phyloP scores from a whole-genome alignment of 2,888 invertebrate species.

The Maniola hyperantus region DNA sequence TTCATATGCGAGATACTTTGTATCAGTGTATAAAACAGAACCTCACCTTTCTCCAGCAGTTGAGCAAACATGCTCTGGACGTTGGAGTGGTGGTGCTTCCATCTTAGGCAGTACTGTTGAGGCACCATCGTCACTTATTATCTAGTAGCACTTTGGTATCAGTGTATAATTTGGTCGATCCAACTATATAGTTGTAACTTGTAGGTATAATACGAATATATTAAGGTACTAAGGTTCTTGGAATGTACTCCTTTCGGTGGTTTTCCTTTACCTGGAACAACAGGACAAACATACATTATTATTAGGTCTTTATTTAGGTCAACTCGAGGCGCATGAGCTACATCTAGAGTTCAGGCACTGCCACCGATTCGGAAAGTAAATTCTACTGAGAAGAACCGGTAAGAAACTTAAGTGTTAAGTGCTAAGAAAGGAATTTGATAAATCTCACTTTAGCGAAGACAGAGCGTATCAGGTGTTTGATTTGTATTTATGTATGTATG shows the following conservation, averaged over 20 bases:
- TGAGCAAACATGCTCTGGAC: slow-evolving; percentile 95
- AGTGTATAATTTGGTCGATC: slow-evolving; percentile 20
- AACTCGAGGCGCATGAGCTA: too few relatives aligned
- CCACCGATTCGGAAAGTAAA: too few relatives aligned
- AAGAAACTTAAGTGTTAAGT: too few relatives aligned
- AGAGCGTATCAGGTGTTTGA: too few relatives aligned
- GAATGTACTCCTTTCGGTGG: slow-evolving; percentile 44
- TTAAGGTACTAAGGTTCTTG: slow-evolving; percentile 26
- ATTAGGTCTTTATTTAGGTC: too few relatives aligned
- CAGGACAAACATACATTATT: slow-evolving; percentile 14
- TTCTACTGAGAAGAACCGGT: too few relatives aligned
- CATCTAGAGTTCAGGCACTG: too few relatives aligned
- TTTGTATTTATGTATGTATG: too few relatives aligned
- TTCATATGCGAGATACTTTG: too few relatives aligned
- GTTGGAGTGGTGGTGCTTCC: slow-evolving; percentile 96
- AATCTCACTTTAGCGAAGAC: too few relatives aligned
- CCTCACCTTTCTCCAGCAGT: slow-evolving; percentile 86
- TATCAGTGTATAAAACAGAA: not conserved
- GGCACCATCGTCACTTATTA: slow-evolving; percentile 84
- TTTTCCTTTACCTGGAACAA: slow-evolving; percentile 44
- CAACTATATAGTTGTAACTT: not conserved
- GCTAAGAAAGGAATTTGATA: too few relatives aligned
- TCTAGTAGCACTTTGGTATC: slow-evolving; percentile 27
- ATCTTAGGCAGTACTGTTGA: slow-evolving; percentile 95
- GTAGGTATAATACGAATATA: not conserved